These are phyloP conservation scores for Arothron firmamentum DNA, from an alignment of 2,113 vertebrate genomes.

Conservation along the genomic window DNA sequence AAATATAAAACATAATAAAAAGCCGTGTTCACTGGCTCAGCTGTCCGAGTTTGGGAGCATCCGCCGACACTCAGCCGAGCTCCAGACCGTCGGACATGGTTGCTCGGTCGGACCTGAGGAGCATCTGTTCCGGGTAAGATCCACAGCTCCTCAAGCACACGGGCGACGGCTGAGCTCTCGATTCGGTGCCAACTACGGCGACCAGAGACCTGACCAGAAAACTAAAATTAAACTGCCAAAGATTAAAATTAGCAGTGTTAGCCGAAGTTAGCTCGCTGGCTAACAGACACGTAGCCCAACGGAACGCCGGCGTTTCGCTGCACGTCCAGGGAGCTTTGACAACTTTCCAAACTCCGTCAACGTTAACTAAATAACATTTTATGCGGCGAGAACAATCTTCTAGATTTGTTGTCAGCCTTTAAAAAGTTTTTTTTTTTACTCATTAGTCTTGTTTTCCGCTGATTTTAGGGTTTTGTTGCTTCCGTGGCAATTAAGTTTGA, in stretches of 20 bases:
- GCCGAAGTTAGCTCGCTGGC: conserved; percentile 34
- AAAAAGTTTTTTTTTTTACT: too few relatives aligned
- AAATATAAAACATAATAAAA: not conserved
- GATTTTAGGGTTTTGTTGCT: too few relatives aligned
- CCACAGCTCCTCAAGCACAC: not conserved
- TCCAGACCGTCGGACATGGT: not conserved
- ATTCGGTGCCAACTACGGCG: not conserved
- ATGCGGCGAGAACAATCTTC: too few relatives aligned
- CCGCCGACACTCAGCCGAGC: not conserved
- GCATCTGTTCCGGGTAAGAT: not conserved
- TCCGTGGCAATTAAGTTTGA: too few relatives aligned
- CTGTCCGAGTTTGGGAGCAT: not conserved
- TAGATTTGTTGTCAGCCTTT: too few relatives aligned
- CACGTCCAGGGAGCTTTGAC: too few relatives aligned
- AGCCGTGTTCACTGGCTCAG: not conserved
- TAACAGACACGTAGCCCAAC: conserved; percentile 1
- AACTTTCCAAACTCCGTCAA: too few relatives aligned
- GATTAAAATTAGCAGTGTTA: conserved; percentile 14
- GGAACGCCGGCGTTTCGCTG: not conserved
- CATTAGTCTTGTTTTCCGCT: too few relatives aligned
- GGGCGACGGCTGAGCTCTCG: not conserved
- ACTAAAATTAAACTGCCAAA: not conserved
- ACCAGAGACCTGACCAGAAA: too few relatives aligned
- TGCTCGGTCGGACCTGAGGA: too few relatives aligned
- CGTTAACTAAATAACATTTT: too few relatives aligned